Percentiles rank a stretch among this genome's conserved stretches.
Conservation (phyloP, 2,113 vertebrate genomes). For the Maccullochella peelii region DNA sequence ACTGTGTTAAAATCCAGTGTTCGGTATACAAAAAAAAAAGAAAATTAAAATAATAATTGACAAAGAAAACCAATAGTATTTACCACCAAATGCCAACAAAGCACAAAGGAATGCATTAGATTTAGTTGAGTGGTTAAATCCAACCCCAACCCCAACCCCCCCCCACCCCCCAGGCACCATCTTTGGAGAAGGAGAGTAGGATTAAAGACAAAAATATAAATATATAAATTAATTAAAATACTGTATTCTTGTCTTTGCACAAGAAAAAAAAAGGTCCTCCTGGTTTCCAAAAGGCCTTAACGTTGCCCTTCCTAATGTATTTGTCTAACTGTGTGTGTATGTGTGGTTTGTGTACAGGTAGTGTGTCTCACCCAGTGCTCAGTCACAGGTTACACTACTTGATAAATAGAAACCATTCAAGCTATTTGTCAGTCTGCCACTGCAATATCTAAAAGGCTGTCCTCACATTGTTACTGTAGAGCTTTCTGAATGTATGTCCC, state of each 20-base stretch:
- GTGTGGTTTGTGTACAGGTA: slow-evolving; percentile 25
- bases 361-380: background rate
- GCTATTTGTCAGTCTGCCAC: slow-evolving; percentile 1
- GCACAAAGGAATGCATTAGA: slow-evolving; percentile 54
- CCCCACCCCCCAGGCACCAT: slow-evolving; percentile 35
- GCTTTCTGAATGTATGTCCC: slow-evolving; percentile 3
- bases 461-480: background rate
- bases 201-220: slow-evolving; percentile 50
- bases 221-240: slow-evolving; percentile 35
- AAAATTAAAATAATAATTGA: slow-evolving; percentile 59
- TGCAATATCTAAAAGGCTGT: slow-evolving; percentile 27
- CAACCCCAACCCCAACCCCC: too few relatives aligned
- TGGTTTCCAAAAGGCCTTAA: background rate
- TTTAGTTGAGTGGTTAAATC: slow-evolving; percentile 65
- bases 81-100: slow-evolving; percentile 53
- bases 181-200: slow-evolving; percentile 38
- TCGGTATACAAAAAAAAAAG: slow-evolving; percentile 56
- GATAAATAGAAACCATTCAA: background rate
- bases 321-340: background rate
- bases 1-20: slow-evolving; percentile 67
- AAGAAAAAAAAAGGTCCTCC: slow-evolving; percentile 1
- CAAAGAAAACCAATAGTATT: slow-evolving; percentile 59
- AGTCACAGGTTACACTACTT: background rate
- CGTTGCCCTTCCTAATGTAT: slow-evolving; percentile 7
- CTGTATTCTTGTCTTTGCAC: slow-evolving; percentile 10